Evolutionary conservation across 2,797 vertebrate genomes (phyloP), one percentile per base, ranked within the genome.

Genomic region (Oreonectes daqikongensis): DNA sequence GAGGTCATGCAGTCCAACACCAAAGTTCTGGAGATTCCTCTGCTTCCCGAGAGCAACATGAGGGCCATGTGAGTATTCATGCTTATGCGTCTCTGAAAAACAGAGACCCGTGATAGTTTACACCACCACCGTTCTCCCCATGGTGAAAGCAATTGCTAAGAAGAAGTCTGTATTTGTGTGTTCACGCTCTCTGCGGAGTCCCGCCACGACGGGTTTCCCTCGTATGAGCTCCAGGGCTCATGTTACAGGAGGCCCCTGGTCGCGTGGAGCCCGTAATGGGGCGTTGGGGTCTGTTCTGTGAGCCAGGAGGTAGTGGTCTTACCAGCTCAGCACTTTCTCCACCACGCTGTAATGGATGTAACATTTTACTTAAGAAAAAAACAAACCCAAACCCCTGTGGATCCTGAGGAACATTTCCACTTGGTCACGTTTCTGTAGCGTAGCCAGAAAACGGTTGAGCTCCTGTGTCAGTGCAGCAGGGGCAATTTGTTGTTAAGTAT

Each of bases 31-130:
- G 98, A 99, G 91, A 98, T 99, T 80, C 91, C 93, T 0, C 88
- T 92, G 64, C 94, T 98, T 81, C 97, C 97, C 0, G 96, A 99
- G 86, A 98, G 97, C 91, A 98, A 95, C 93, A 99, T 99, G 97
- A 93, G 95, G 79, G 97, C 96, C 80, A 95, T 96, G 98, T 99
- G 92, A 98, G 98, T 90, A 3, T 24, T 15, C 60, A n/a, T n/a
- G n/a, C 30, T 11, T 66, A 50, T 64, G 17, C 40, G 46, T 46
- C 63, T 67, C 48, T 11, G 11, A 73, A 26, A 44, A 63, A 38
- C 10, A 61, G 30, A 72, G 5, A 6, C 24, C 11, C 32, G n/a
- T 24, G 55, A 30, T 60, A 32, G 15, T 30, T 18, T 40, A 67
- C 15, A 26, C n/a, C 20, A 38, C 26, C 15, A 4, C 12, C 3